Evolutionary conservation across 2,797 vertebrate genomes (phyloP).

Genomic region (Triplophysa yarkandensis): DNA sequence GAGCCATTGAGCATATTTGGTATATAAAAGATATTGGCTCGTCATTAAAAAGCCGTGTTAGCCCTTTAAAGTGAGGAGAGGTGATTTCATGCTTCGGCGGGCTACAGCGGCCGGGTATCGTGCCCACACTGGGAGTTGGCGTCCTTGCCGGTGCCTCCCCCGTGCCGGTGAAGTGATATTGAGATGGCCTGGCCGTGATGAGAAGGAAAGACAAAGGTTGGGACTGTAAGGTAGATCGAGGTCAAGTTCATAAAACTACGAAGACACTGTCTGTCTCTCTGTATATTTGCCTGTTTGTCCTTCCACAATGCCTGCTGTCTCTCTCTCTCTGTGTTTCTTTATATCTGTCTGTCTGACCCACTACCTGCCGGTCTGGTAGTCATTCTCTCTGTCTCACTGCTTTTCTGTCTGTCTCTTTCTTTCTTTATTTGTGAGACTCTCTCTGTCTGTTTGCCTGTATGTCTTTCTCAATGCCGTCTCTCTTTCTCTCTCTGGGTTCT

Average conservation of each 20-base stretch:
- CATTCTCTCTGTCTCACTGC: not conserved
- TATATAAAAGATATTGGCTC: constrained; percentile 77
- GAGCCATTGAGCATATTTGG: constrained; percentile 79
- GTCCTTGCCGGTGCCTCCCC: constrained; percentile 43
- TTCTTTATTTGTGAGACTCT: not conserved
- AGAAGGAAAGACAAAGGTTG: constrained; percentile 31
- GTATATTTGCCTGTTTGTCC: not conserved
- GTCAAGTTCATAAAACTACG: not conserved
- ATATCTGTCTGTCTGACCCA: not conserved
- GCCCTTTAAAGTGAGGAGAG: constrained; percentile 77
- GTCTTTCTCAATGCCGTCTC: no score
- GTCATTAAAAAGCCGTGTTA: constrained; percentile 83
- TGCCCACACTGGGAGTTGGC: constrained; percentile 56
- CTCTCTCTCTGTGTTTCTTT: not conserved
- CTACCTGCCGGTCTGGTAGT: not conserved
- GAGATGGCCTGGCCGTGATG: constrained; percentile 6
- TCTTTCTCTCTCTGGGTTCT: no score
- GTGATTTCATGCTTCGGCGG: constrained; percentile 80
- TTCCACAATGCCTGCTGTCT: not conserved
- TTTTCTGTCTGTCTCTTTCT: not conserved
- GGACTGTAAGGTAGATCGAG: not conserved
- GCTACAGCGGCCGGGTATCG: constrained; percentile 60
- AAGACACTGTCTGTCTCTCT: not conserved
- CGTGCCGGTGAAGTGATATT: not conserved
- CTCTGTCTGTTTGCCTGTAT: not conserved